These are phyloP conservation scores for Sylvietta virens DNA, from an alignment of 2,113 vertebrate genomes.

Conservation along the genomic window DNA sequence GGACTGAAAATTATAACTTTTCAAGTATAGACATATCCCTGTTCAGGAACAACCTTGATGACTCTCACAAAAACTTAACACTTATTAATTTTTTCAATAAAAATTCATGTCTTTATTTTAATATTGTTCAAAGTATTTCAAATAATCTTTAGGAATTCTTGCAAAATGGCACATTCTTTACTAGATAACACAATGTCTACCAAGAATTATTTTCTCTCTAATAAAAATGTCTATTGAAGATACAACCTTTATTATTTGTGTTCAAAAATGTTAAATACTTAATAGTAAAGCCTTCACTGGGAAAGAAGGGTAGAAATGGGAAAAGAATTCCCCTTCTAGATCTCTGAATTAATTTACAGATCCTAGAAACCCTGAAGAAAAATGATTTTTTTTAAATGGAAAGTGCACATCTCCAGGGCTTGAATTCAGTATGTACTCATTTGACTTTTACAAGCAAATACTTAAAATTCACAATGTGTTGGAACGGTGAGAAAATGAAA, in stretches of 20 bases:
- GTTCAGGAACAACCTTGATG: not conserved
- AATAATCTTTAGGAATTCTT: not conserved
- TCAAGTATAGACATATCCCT: not conserved
- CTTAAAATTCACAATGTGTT: not conserved
- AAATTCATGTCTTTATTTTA: not conserved
- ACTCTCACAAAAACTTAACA: not conserved
- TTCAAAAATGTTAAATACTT: not conserved
- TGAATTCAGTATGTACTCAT: not conserved
- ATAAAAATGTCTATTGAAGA: not conserved
- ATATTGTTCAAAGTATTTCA: not conserved
- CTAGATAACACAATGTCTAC: not conserved
- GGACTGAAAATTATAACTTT: not conserved
- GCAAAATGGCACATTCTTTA: not conserved
- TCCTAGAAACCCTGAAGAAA: not conserved
- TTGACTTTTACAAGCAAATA: not conserved
- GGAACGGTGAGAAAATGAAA: not conserved
- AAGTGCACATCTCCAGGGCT: not conserved
- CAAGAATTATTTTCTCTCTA: not conserved
- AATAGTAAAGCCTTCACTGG: not conserved
- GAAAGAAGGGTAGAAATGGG: not conserved
- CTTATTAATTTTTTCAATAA: not conserved
- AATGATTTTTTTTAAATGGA: not conserved
- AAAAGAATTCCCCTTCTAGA: not conserved
- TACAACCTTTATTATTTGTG: not conserved
- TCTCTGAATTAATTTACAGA: constrained; percentile 6